phyloP scores from a whole-genome alignment of 1,140 invertebrate species.

The Trachymyrmex cornetzi region DNA sequence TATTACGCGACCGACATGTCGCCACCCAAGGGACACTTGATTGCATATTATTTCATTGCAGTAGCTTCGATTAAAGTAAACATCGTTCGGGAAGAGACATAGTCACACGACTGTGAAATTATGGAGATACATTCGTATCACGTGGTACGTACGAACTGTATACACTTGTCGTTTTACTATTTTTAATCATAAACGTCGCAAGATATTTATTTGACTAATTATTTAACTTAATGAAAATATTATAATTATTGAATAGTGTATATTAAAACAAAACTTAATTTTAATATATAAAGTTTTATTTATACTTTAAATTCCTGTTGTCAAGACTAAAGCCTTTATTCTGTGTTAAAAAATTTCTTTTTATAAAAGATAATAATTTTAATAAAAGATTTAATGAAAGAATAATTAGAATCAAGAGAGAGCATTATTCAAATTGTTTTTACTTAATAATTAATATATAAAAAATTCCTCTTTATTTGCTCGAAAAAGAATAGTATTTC shows the following conservation, averaged over 20 bases:
- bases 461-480: not conserved
- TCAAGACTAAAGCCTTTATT: not conserved
- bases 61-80: slow-evolving; percentile 46
- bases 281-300: not conserved
- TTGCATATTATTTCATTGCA: slow-evolving; percentile 38
- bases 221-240: not conserved
- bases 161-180: not conserved
- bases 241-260: not conserved
- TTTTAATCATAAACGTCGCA: not conserved
- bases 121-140: not conserved
- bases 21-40: slow-evolving; percentile 16
- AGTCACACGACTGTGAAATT: slow-evolving; percentile 30
- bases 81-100: slow-evolving; percentile 17
- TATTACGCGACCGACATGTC: slow-evolving; percentile 25
- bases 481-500: not conserved
- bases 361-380: too few relatives aligned
- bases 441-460: not conserved
- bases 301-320: not conserved
- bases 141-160: not conserved
- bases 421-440: not conserved
- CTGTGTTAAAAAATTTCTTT: not conserved
- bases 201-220: not conserved
- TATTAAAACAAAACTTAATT: not conserved
- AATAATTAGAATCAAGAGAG: not conserved
- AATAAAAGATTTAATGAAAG: not conserved